Conservation (phyloP, 2,113 vertebrate species). For the Spheniscus mendiculus region DNA sequence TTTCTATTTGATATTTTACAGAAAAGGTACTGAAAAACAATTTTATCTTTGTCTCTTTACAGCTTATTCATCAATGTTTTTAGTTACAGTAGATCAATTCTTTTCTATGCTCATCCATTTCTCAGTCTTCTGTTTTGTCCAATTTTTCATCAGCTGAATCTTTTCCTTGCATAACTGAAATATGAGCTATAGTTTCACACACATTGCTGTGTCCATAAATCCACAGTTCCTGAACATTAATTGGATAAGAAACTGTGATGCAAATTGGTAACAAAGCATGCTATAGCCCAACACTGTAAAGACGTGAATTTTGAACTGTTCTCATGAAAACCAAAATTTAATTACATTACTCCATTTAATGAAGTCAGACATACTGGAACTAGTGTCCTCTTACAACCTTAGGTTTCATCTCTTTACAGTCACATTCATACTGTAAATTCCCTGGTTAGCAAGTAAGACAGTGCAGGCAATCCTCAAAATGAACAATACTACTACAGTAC, state of each 20-base stretch:
- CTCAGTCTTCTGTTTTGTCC: neutral
- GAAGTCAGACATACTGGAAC: neutral
- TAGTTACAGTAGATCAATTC: neutral
- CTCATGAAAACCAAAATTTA: slow-evolving; percentile 28
- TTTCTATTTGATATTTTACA: neutral
- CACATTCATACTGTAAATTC: neutral
- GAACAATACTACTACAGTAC: neutral
- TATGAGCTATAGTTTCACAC: neutral
- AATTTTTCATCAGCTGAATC: slow-evolving; percentile 29
- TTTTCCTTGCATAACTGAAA: slow-evolving; percentile 9
- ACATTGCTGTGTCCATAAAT: neutral
- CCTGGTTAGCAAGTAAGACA: neutral
- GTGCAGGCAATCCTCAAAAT: neutral
- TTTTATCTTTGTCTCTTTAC: neutral
- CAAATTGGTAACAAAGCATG: slow-evolving; percentile 22
- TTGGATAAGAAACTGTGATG: slow-evolving; percentile 43
- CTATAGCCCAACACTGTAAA: neutral
- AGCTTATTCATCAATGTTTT: neutral
- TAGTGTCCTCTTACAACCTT: neutral
- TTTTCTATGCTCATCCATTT: neutral
- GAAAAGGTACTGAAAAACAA: neutral
- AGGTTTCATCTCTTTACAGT: neutral
- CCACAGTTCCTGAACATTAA: slow-evolving; percentile 17
- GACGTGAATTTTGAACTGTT: slow-evolving; percentile 41
- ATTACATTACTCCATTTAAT: neutral